phyloP scores from a whole-genome alignment of 2,113 vertebrate genomes.

The Thamnaconus septentrionalis region DNA sequence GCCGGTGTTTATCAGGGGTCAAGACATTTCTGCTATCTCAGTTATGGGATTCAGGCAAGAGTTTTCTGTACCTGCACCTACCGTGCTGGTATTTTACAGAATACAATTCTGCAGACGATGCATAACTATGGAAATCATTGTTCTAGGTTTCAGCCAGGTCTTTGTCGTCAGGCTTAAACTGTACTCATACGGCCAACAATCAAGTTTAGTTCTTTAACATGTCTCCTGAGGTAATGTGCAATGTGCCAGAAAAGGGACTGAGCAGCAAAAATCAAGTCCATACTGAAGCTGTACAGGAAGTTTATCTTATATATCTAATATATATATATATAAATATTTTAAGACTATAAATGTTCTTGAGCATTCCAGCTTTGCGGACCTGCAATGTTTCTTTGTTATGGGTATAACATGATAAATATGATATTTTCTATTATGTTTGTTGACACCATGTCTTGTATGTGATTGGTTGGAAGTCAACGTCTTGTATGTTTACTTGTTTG shows the following conservation, averaged over 20 bases:
- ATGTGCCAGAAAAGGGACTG: slow-evolving; percentile 66
- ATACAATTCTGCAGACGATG: too few relatives aligned
- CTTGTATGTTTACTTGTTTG: slow-evolving; percentile 79
- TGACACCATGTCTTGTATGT: slow-evolving; percentile 70
- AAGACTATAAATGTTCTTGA: slow-evolving; percentile 73
- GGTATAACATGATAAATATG: slow-evolving; percentile 48
- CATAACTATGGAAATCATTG: too few relatives aligned
- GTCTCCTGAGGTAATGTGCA: slow-evolving; percentile 63
- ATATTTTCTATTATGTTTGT: slow-evolving; percentile 66
- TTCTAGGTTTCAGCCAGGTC: too few relatives aligned
- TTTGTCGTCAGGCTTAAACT: too few relatives aligned
- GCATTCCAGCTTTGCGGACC: slow-evolving; percentile 75
- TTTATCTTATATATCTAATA: neutral
- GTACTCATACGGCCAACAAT: neutral
- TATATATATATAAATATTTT: slow-evolving; percentile 71
- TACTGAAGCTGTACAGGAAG: too few relatives aligned
- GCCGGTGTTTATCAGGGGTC: too few relatives aligned
- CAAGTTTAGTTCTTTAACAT: neutral
- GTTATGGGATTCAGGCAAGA: too few relatives aligned
- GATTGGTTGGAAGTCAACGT: slow-evolving; percentile 75
- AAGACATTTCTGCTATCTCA: too few relatives aligned
- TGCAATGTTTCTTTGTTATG: slow-evolving; percentile 64
- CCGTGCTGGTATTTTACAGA: too few relatives aligned
- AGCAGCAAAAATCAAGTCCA: slow-evolving; percentile 46
- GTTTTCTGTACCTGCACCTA: too few relatives aligned